Percentiles rank a stretch among this genome's conserved stretches.
phyloP scores from a whole-genome alignment of 2,888 invertebrate species.

The Acronicta leporina region DNA sequence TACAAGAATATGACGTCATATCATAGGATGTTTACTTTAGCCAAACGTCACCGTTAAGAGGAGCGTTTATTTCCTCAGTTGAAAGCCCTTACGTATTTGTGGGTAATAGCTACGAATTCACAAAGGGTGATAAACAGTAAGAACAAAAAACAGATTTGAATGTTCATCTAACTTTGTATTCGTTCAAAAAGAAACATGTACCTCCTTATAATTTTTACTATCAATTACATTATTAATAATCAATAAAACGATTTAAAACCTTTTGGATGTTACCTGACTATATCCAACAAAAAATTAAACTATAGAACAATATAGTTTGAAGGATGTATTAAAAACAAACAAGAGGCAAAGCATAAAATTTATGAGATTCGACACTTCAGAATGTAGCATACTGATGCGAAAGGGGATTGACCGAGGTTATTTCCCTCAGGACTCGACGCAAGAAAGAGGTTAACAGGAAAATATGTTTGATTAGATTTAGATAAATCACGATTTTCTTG shows the following conservation, averaged over 20 bases:
- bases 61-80: constrained; percentile 5
- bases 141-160: too few relatives aligned
- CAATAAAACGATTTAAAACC: constrained; percentile 3
- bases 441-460: constrained; percentile 56
- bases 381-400: constrained; percentile 62
- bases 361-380: constrained; percentile 59
- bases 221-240: neutral
- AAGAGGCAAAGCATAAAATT: constrained; percentile 35
- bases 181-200: too few relatives aligned
- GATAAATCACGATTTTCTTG: constrained; percentile 24
- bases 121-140: neutral
- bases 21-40: constrained; percentile 11
- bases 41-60: constrained; percentile 6
- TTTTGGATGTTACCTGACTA: constrained; percentile 7
- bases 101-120: neutral
- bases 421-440: constrained; percentile 68
- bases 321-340: constrained; percentile 31
- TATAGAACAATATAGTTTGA: constrained; percentile 20
- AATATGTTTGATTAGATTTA: constrained; percentile 51
- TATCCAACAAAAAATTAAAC: constrained; percentile 8
- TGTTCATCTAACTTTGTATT: too few relatives aligned
- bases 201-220: too few relatives aligned
- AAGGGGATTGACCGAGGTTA: constrained; percentile 73
- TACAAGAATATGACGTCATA: neutral
- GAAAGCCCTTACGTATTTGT: too few relatives aligned